Conservation (phyloP, 2,797 vertebrate genomes). For the Pseudopleuronectes americanus region DNA sequence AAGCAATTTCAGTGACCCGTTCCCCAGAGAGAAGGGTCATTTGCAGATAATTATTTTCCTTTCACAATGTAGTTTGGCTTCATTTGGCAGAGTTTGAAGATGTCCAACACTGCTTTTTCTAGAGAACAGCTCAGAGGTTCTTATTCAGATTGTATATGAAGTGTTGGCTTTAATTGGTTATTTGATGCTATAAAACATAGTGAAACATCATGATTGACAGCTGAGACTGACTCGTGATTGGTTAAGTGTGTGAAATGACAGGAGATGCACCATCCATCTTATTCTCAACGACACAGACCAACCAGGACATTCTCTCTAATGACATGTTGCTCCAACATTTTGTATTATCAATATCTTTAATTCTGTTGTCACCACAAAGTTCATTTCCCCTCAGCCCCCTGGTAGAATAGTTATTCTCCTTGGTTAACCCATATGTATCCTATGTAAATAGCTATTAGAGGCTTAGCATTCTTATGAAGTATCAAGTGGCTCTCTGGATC, state of each 20-base stretch:
- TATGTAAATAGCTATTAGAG: slow-evolving; percentile 8
- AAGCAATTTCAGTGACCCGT: slow-evolving; percentile 30
- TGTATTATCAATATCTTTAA: not conserved
- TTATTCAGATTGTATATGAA: not conserved
- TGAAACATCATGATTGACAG: too few relatives aligned
- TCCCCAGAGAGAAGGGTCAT: not conserved
- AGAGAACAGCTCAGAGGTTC: not conserved
- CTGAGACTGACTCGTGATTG: too few relatives aligned
- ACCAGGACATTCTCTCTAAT: slow-evolving; percentile 3
- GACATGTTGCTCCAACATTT: not conserved
- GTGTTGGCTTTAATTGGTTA: too few relatives aligned
- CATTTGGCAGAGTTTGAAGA: too few relatives aligned
- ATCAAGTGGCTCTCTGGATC: slow-evolving; percentile 46
- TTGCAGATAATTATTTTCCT: too few relatives aligned
- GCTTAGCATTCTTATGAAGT: slow-evolving; percentile 35
- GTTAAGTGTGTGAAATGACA: too few relatives aligned
- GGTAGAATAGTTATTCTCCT: not conserved
- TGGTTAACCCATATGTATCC: not conserved
- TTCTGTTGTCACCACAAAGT: not conserved
- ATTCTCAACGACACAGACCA: not conserved
- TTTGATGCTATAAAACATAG: too few relatives aligned
- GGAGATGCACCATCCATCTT: too few relatives aligned
- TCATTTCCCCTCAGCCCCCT: not conserved
- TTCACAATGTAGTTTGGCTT: too few relatives aligned
- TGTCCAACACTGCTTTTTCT: too few relatives aligned